A percentile compares a stretch with the other conserved stretches of the same genome.
phyloP scores from a whole-genome alignment of 1,140 invertebrate species.

The Manduca sexta region DNA sequence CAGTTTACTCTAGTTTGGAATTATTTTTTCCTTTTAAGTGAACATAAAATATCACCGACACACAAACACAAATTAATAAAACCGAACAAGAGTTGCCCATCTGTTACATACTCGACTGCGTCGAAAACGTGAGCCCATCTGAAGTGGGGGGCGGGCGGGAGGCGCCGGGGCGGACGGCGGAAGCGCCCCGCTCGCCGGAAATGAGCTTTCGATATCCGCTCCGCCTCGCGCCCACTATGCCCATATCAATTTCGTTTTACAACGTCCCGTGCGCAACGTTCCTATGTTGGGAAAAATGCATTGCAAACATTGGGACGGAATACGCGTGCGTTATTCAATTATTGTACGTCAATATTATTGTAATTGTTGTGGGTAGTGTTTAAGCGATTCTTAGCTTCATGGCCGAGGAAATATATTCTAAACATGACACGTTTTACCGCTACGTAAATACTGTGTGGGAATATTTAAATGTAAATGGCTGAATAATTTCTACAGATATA shows the following conservation, averaged over 20 bases:
- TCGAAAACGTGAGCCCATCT: slow-evolving; percentile 1
- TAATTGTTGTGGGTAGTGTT: neutral
- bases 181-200: slow-evolving; percentile 26
- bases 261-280: slow-evolving; percentile 10
- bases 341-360: neutral
- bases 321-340: neutral
- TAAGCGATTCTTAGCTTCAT: too few relatives aligned
- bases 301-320: slow-evolving; percentile 9
- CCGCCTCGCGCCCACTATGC: slow-evolving; percentile 23
- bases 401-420: too few relatives aligned
- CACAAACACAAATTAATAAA: too few relatives aligned
- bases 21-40: too few relatives aligned
- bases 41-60: too few relatives aligned
- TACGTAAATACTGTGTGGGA: too few relatives aligned
- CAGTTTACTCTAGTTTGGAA: too few relatives aligned
- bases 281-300: slow-evolving; percentile 27
- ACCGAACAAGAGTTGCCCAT: neutral
- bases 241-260: slow-evolving; percentile 41
- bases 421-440: too few relatives aligned
- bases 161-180: slow-evolving; percentile 8
- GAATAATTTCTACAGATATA: neutral
- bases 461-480: too few relatives aligned
- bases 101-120: neutral
- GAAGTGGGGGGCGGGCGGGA: slow-evolving; percentile 3
- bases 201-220: slow-evolving; percentile 38